Conservation (phyloP, 2,888 invertebrate genomes). For the Polyommatus iphigenia region DNA sequence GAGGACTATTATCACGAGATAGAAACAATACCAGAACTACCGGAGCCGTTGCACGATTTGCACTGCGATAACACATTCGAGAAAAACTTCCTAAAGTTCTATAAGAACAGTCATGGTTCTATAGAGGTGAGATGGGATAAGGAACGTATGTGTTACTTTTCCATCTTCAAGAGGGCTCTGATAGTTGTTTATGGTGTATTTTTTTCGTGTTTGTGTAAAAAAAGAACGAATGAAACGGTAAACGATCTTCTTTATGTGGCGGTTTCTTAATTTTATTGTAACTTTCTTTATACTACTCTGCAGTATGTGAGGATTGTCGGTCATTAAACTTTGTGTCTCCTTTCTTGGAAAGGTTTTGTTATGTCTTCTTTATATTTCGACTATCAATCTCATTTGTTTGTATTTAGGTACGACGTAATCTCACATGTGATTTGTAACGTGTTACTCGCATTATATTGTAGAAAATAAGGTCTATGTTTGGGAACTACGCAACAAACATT, state of each 20-base stretch:
- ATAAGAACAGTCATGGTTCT: not conserved
- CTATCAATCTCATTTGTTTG: too few relatives aligned
- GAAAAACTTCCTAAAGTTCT: constrained; percentile 25
- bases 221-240: not conserved
- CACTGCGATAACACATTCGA: constrained; percentile 56
- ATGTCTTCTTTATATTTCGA: too few relatives aligned
- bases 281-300: not conserved
- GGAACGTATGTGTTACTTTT: constrained; percentile 16
- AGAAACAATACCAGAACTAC: constrained; percentile 66
- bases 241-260: not conserved
- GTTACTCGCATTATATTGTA: too few relatives aligned
- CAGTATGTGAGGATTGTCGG: too few relatives aligned
- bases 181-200: not conserved
- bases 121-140: constrained; percentile 25
- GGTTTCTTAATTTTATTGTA: not conserved
- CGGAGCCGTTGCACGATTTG: constrained; percentile 55
- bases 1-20: constrained; percentile 65
- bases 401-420: too few relatives aligned
- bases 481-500: too few relatives aligned
- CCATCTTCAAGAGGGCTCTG: constrained; percentile 9
- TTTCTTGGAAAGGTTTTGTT: not conserved
- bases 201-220: not conserved
- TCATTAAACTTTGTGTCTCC: not conserved
- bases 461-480: too few relatives aligned
- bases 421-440: too few relatives aligned